A percentile compares a stretch with the other conserved stretches of the same genome.
Conservation (phyloP, 2,113 vertebrate species). For the Ptilorrhoa leucosticta region DNA sequence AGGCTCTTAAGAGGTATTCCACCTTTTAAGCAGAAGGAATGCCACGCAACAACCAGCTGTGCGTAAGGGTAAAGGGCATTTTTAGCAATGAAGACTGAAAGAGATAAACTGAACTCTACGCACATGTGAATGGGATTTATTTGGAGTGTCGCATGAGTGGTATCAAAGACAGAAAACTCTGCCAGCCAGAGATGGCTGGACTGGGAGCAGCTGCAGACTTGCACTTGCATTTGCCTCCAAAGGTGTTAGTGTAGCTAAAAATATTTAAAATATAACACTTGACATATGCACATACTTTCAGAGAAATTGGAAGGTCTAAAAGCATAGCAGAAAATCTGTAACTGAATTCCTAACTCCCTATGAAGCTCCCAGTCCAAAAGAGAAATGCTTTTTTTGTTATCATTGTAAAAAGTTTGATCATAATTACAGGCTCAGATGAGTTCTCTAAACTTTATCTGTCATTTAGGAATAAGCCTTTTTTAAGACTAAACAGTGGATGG, state of each 20-base stretch:
- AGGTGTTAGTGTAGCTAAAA: background rate
- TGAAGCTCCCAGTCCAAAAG: background rate
- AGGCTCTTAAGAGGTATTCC: background rate
- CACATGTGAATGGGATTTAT: background rate
- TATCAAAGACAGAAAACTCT: background rate
- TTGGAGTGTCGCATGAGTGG: background rate
- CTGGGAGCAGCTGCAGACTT: background rate
- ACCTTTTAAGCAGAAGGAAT: background rate
- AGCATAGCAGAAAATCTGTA: background rate
- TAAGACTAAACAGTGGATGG: background rate
- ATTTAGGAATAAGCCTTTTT: background rate
- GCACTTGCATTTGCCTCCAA: background rate
- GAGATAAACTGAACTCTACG: background rate
- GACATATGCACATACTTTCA: background rate
- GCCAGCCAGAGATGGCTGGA: background rate
- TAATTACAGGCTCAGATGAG: background rate
- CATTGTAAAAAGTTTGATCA: background rate
- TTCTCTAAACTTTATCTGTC: background rate
- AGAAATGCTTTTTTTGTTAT: background rate
- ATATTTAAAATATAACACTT: background rate
- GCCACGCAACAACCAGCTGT: background rate
- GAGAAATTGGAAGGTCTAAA: background rate
- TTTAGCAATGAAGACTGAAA: background rate
- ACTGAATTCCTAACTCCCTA: background rate
- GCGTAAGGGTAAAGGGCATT: background rate